Evolutionary conservation across 2,113 vertebrate species (phyloP).

Genomic region (Salvator merianae): DNA sequence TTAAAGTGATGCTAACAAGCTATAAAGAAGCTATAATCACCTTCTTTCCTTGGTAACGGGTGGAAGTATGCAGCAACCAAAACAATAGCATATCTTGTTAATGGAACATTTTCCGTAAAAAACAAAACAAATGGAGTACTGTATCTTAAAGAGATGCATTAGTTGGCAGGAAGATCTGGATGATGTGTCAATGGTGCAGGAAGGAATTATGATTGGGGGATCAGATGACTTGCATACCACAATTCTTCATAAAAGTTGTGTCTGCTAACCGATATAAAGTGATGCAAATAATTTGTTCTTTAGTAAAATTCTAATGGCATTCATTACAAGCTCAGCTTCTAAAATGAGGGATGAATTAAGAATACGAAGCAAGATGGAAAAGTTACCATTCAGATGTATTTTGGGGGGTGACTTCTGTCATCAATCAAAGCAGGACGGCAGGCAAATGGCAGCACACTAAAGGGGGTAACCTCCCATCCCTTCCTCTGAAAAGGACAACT

Average conservation of each 20-base stretch:
- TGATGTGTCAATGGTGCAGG: not conserved
- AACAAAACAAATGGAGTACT: not conserved
- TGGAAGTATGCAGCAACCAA: not conserved
- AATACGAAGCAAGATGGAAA: too few relatives aligned
- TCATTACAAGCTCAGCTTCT: too few relatives aligned
- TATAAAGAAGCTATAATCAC: not conserved
- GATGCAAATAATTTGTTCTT: not conserved
- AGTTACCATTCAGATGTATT: too few relatives aligned
- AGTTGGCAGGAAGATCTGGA: not conserved
- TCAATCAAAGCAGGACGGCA: too few relatives aligned
- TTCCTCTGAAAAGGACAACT: too few relatives aligned
- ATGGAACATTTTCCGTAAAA: not conserved
- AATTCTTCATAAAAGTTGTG: not conserved
- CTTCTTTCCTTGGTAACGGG: constrained; percentile 3
- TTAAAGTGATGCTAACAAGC: constrained; percentile 6
- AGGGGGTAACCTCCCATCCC: too few relatives aligned
- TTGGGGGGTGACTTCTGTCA: too few relatives aligned
- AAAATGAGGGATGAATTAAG: too few relatives aligned
- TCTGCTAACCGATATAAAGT: not conserved
- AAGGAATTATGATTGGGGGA: not conserved
- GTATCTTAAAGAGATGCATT: not conserved
- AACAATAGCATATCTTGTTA: not conserved
- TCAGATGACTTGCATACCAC: not conserved
- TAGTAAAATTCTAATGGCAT: too few relatives aligned
- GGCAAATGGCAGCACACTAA: too few relatives aligned